Evolutionary conservation across 1,140 invertebrate species (phyloP), one percentile per base, ranked within the genome.

Genomic region (Trissolcus basalis): DNA sequence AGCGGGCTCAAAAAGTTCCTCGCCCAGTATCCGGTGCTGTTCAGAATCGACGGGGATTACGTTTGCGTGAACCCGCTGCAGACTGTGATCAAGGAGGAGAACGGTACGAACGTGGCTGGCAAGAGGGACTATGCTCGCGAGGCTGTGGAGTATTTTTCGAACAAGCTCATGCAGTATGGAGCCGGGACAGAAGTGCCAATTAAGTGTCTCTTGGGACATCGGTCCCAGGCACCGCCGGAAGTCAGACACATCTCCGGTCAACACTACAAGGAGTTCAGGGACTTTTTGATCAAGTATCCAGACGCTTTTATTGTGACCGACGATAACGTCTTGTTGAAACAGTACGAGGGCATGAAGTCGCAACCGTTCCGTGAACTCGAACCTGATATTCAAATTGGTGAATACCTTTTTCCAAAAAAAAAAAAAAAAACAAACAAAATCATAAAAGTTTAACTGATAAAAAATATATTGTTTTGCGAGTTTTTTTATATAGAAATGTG

Each of bases 161-260:
- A 94, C 82, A 97, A 97, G 89, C 91, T 98, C 81, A 90, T 94
- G 49, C 94, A 97, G 86, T 96, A 97, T 87, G 95, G 96, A 36
- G 91, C 93, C 71, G 94, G 95, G 63, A 96, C 94, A 4, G 94
- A 97, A 90, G 95, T 97, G 41, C 96, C 97, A 7, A 97, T 98
- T 27, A 96, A 96, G 86, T 96, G 95, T 86, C 90, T 98, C 41
- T 89, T 98, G 12, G 97, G 97, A 0, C 97, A 98, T 88, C 90
- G 96, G 64, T 97, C 95, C 43, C 96, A 97, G 88, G 97, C 97
- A 9, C 96, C 96, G 32, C 96, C 96, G 6, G 96, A 98, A 90
- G 96, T 98, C 60, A 91, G 97, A 56, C 96, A 98, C 84, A 96
- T 98, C 74, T 98, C 96, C 35, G 94, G 94, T 16, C 96, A 98